Conservation (phyloP, 2,888 invertebrate species). For the Scaptomyza polygonia region DNA sequence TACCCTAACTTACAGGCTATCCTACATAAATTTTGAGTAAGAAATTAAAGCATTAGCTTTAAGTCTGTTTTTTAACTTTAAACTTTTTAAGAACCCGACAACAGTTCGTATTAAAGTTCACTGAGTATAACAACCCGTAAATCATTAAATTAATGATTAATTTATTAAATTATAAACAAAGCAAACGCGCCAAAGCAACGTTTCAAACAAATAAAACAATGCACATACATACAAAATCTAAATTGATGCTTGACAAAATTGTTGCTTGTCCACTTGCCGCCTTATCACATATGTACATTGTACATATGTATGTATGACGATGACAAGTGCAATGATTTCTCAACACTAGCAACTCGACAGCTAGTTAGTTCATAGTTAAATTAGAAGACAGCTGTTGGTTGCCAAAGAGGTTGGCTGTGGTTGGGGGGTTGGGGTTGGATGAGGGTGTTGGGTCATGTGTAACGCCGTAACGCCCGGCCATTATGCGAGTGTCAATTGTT, state of each 20-base stretch:
- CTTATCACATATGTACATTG: constrained; percentile 18
- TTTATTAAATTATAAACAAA: constrained; percentile 78
- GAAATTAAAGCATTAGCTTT: too few relatives aligned
- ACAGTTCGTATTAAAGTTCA: not conserved
- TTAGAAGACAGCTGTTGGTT: constrained; percentile 1
- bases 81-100: not conserved
- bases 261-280: constrained; percentile 40
- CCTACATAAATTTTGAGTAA: too few relatives aligned
- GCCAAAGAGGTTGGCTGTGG: not conserved
- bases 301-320: constrained; percentile 10
- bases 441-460: not conserved
- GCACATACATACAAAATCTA: constrained; percentile 21
- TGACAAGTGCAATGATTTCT: constrained; percentile 72
- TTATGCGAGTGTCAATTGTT: constrained; percentile 66
- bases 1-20: too few relatives aligned
- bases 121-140: constrained; percentile 35
- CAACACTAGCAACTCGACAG: constrained; percentile 33
- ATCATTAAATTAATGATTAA: constrained; percentile 76
- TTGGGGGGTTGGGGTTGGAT: not conserved
- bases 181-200: constrained; percentile 51
- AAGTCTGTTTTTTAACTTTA: too few relatives aligned
- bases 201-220: constrained; percentile 9
- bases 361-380: constrained; percentile 22
- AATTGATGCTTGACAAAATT: constrained; percentile 57
- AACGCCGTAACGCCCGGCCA: constrained; percentile 27